Percentiles rank a stretch among this genome's conserved stretches.
phyloP scores from a whole-genome alignment of 2,888 invertebrate species.

The Pimpla rufipes region DNA sequence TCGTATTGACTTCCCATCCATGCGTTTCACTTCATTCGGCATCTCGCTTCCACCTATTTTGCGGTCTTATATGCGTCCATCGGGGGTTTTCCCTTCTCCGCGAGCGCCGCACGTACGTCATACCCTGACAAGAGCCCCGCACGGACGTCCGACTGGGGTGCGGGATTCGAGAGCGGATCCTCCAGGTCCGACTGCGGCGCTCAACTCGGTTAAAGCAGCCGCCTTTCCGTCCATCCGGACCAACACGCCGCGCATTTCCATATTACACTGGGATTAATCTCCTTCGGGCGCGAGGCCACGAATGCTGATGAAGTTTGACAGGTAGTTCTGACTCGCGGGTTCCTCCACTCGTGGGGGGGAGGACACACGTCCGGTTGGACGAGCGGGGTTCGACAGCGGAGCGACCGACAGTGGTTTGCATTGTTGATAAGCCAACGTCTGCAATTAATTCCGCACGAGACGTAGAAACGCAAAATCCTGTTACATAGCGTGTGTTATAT shows the following conservation, averaged over 20 bases:
- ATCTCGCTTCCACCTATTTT: slow-evolving; percentile 54
- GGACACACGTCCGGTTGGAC: slow-evolving; percentile 3
- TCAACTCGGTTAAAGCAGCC: background rate
- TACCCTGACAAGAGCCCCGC: slow-evolving; percentile 34
- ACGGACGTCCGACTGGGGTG: background rate
- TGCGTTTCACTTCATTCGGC: slow-evolving; percentile 43
- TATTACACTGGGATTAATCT: slow-evolving; percentile 82
- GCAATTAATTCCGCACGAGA: slow-evolving; percentile 47
- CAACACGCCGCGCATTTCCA: slow-evolving; percentile 79
- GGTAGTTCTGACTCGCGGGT: slow-evolving; percentile 66
- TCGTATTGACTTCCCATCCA: slow-evolving; percentile 28
- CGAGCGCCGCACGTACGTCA: slow-evolving; percentile 59
- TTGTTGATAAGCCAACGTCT: slow-evolving; percentile 60
- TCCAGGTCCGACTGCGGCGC: background rate
- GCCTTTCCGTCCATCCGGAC: slow-evolving; percentile 53
- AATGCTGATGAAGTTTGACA: slow-evolving; percentile 79
- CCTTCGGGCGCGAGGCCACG: slow-evolving; percentile 70
- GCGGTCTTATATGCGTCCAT: slow-evolving; percentile 28
- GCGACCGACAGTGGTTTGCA: slow-evolving; percentile 56
- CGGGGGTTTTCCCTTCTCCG: slow-evolving; percentile 67
- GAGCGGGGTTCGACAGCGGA: slow-evolving; percentile 8
- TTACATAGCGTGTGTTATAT: background rate
- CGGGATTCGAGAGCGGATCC: background rate
- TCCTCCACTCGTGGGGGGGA: background rate
- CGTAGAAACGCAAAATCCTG: slow-evolving; percentile 36